Conservation (phyloP, 1,140 invertebrate species). For the Drosophila subpulchrella region DNA sequence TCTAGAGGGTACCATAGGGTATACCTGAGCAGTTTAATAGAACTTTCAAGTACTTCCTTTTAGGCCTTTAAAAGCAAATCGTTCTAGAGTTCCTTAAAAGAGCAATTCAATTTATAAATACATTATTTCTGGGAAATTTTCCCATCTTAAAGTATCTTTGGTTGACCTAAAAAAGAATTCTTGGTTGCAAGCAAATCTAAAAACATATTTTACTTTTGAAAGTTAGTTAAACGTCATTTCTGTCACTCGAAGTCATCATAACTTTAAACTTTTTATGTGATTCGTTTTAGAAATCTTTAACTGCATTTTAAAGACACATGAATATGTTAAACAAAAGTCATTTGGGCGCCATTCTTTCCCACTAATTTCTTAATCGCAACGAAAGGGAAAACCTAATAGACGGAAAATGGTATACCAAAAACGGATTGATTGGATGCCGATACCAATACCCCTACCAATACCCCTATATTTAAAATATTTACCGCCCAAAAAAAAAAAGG, state of each 20-base stretch:
- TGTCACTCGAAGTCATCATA: background rate
- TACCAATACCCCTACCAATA: background rate
- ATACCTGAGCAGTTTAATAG: background rate
- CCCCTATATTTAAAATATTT: background rate
- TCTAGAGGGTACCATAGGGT: slow-evolving; percentile 15
- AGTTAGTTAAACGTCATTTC: background rate
- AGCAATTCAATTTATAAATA: no score
- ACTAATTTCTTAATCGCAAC: slow-evolving; percentile 1
- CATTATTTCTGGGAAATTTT: no score
- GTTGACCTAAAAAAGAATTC: background rate
- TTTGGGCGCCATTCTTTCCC: background rate
- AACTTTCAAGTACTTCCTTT: background rate
- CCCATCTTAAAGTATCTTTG: background rate
- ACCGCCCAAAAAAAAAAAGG: slow-evolving; percentile 1
- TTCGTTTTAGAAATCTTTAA: background rate
- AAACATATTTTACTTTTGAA: background rate
- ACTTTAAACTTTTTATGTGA: background rate
- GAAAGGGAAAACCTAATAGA: slow-evolving; percentile 12
- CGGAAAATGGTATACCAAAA: background rate
- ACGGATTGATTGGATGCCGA: background rate
- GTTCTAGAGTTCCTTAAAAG: no score
- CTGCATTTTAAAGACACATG: slow-evolving; percentile 1
- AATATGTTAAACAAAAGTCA: slow-evolving; percentile 1
- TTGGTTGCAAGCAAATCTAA: background rate
- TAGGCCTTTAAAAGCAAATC: no score